Conservation (phyloP, 2,113 vertebrate genomes). For the Azemiops feae region DNA sequence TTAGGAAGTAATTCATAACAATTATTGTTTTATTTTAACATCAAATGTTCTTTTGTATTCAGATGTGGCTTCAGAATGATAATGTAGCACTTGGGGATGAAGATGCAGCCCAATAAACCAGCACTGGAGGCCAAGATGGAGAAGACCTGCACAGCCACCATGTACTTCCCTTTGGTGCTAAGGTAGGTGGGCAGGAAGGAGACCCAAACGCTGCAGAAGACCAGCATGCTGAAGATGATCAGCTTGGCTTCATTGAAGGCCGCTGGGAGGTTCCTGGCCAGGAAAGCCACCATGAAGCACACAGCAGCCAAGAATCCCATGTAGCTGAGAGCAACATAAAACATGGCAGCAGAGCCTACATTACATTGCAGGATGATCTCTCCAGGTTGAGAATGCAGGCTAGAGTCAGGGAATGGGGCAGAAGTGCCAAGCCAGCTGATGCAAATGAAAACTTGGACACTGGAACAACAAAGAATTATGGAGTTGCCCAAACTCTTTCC, state of each 20-base stretch:
- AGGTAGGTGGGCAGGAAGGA: neutral
- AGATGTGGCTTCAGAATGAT: neutral
- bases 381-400: neutral
- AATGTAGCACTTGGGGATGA: neutral
- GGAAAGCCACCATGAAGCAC: neutral
- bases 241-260: neutral
- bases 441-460: neutral
- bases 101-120: neutral
- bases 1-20: neutral
- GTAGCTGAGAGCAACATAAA: neutral
- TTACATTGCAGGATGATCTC: neutral
- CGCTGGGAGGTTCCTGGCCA: neutral
- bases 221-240: neutral
- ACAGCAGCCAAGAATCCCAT: neutral
- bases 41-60: neutral
- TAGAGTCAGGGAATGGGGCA: neutral
- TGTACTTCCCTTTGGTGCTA: neutral
- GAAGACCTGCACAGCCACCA: neutral
- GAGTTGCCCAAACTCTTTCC: neutral
- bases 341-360: neutral
- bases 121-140: neutral
- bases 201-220: neutral
- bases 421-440: neutral
- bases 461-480: neutral
- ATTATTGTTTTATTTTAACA: neutral